Evolutionary conservation across 2,888 invertebrate genomes (phyloP).

Genomic region (Ariolimax columbianus): DNA sequence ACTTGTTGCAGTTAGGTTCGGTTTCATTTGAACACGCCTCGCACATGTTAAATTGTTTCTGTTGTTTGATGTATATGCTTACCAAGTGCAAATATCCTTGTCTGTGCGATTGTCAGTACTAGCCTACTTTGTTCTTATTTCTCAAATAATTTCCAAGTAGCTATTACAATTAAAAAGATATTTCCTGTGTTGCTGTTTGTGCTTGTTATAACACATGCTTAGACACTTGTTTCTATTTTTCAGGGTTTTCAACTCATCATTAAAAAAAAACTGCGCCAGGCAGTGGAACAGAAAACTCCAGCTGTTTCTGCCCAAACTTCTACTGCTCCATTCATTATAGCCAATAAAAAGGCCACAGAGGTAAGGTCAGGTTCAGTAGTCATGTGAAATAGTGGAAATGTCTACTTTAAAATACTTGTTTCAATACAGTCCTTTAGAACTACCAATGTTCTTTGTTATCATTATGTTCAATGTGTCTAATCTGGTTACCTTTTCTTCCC

Average conservation of each 20-base stretch:
- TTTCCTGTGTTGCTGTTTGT: too few relatives aligned
- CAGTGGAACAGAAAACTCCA: constrained; percentile 50
- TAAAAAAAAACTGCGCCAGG: constrained; percentile 42
- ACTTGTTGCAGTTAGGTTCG: too few relatives aligned
- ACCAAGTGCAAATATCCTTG: too few relatives aligned
- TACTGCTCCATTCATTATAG: constrained; percentile 27
- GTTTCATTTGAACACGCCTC: too few relatives aligned
- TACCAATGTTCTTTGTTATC: neutral
- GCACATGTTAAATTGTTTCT: too few relatives aligned
- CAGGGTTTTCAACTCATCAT: constrained; percentile 76
- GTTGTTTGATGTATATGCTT: too few relatives aligned
- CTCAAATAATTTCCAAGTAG: too few relatives aligned
- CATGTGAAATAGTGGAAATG: neutral
- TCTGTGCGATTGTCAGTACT: too few relatives aligned
- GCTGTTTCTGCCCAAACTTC: neutral
- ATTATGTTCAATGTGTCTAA: neutral
- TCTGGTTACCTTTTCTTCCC: neutral
- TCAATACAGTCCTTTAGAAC: neutral
- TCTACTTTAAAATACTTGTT: neutral
- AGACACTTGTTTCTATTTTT: too few relatives aligned
- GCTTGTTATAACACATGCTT: too few relatives aligned
- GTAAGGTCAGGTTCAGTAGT: neutral
- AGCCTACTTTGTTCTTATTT: too few relatives aligned
- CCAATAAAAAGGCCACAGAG: constrained; percentile 1
- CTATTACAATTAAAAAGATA: too few relatives aligned